Evolutionary conservation across 2,888 invertebrate genomes (phyloP).

Genomic region (Tortricodes alternella): DNA sequence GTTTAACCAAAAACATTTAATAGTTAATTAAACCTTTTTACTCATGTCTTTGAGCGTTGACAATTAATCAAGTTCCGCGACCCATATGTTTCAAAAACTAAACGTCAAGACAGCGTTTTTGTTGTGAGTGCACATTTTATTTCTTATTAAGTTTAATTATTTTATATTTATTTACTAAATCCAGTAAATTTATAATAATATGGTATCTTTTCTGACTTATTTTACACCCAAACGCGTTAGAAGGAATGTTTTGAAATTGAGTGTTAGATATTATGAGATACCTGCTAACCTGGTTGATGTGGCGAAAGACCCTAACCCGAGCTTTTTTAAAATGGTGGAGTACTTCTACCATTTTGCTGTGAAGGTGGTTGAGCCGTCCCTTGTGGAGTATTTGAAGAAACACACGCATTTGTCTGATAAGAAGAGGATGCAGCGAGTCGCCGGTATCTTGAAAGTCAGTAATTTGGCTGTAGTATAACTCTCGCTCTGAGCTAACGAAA

Average conservation of each 20-base stretch:
- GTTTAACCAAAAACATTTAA: too few species aligned
- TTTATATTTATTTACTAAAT: conserved; percentile 8
- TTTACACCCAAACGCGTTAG: too few species aligned
- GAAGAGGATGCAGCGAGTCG: conserved; percentile 83
- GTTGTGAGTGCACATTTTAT: neutral
- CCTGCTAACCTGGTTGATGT: conserved; percentile 60
- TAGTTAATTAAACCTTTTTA: too few species aligned
- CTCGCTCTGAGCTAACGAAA: too few species aligned
- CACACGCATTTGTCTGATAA: conserved; percentile 76
- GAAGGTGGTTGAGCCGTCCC: conserved; percentile 73
- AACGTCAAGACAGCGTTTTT: neutral
- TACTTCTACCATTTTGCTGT: conserved; percentile 86
- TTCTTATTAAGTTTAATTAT: neutral
- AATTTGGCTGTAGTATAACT: neutral
- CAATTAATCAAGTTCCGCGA: neutral
- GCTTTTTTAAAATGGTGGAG: conserved; percentile 85
- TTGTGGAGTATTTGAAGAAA: conserved; percentile 76
- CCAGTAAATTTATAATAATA: conserved; percentile 33
- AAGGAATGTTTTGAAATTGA: too few species aligned
- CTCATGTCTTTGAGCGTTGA: too few species aligned
- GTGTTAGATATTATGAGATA: conserved; percentile 61
- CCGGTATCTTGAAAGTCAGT: conserved; percentile 82
- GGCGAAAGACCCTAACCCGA: conserved; percentile 67
- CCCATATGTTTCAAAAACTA: neutral
- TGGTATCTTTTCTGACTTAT: neutral